Evolutionary conservation across 1,140 invertebrate species (phyloP), one percentile per base, ranked within the genome.

Genomic region (Eumeta japonica): DNA sequence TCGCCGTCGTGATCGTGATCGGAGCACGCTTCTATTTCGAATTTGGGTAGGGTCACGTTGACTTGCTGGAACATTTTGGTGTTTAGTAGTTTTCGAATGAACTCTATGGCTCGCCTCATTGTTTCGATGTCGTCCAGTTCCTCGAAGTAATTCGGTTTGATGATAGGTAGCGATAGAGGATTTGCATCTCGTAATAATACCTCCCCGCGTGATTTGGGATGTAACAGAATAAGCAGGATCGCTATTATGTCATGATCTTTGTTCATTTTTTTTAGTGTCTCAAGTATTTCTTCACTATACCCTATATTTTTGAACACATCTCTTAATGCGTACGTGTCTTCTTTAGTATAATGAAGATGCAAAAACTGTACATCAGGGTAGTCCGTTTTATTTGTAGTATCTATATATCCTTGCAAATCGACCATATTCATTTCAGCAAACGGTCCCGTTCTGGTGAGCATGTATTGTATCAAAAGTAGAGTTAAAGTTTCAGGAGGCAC

Each of bases 121-220:
- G 78, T 79, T 5, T 77, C 66, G 3, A 87, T 76, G 54, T 92
- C 89, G 11, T 86, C 81, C 0, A 81, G 76, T 49, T 89, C 79
- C 3, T 80, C 80, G 20, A 93, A 72, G 56, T 92, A 93, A 51
- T 87, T 88, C 0, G 90, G 81, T 58, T 86, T 82, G 36, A 96
- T 87, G 12, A 84, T 58, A 0, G 92, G 92, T 15, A 83, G 49
- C 2, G 66, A 65, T 29, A 55, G 16, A n/a, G 59, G 70, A 47
- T 74, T 34, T 16, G 35, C 38, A 37, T 71, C 61, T 16, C 45
- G 42, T 34, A 79, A 41, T 15, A 62, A 44, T 27, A 80, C 43
- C 28, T 55, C 50, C 1, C 79, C 79, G 18, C 45, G 58, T 16
- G 79, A 79, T 61, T 78, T 76, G 18, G 78, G 78, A 35, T 72